phyloP scores from a whole-genome alignment of 2,113 vertebrate genomes.

The Mastomys coucha region DNA sequence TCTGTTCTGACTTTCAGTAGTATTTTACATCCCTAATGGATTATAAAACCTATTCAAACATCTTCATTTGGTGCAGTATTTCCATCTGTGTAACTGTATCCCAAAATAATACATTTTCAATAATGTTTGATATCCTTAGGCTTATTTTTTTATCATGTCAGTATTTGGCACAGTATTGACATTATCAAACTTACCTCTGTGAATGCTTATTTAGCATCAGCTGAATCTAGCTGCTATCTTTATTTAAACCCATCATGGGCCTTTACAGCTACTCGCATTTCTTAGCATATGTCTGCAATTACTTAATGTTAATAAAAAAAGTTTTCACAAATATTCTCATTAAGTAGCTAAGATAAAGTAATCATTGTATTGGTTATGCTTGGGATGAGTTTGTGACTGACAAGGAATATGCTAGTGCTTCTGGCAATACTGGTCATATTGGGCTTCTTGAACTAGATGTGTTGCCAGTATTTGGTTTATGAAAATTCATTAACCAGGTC shows the following conservation, averaged over 20 bases:
- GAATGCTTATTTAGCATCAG: slow-evolving; percentile 1
- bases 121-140: slow-evolving; percentile 4
- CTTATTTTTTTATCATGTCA: neutral
- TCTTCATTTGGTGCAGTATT: neutral
- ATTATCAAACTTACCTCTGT: neutral
- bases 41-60: neutral
- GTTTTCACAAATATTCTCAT: neutral
- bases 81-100: neutral
- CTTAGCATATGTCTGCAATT: slow-evolving; percentile 22
- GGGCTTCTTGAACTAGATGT: neutral
- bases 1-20: neutral
- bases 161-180: neutral
- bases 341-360: neutral
- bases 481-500: neutral
- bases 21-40: neutral
- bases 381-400: neutral
- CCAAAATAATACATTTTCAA: neutral
- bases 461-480: slow-evolving; percentile 8
- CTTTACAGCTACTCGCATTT: neutral
- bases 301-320: neutral
- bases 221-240: neutral
- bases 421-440: neutral
- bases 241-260: neutral
- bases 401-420: neutral
- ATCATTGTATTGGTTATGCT: neutral